Evolutionary conservation across 2,888 invertebrate species (phyloP), one percentile per base, ranked within the genome.

Genomic region (Cephus rjabovi): DNA sequence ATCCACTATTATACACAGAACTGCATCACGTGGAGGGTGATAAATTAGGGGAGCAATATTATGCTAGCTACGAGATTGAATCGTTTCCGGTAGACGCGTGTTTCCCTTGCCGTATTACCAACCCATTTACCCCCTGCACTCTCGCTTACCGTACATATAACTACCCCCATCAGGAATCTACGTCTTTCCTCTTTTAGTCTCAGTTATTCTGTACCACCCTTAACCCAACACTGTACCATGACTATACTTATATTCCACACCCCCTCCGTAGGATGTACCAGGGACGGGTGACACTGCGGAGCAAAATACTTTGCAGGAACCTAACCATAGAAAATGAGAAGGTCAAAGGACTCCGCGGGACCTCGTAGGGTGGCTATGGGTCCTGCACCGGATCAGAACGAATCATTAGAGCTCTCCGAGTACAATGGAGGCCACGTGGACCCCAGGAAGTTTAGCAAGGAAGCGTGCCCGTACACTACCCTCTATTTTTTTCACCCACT

Each of bases 61-160:
- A 81, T 80, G 81, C 76, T 76, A 73, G 76, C 76, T 75, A 81
- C 69, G 84, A 88, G 87, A 90, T 90, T 90, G 90, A 90, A 90
- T 89, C 87, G 90, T 89, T 90, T 90, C 90, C 89, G 89, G 88
- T 89, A 80, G 88, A 83, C 89, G 87, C 88, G 89, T 88, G 89
- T 86, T 83, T 85, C 84, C 87, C 88, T 87, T 82, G 84, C 85
- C 86, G 79, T 89, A 90, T 90, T 90, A 90, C 88, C 87, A 85
- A 87, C 86, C 88, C 88, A 91, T 91, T 90, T 90, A 87, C 84
- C 83, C 86, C 83, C 86, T 83, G 79, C 81, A n/a, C 73, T 73
- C 74, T 69, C 56, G 35, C 40, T 71, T 23, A 69, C 30, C 74
- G 31, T 56, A 56, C 23, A 56, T 56, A 56, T 6, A 71, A 71